phyloP scores from a whole-genome alignment of 37 sponge, comb jelly and placozoan genomes.

The Hormiphora californensis region DNA sequence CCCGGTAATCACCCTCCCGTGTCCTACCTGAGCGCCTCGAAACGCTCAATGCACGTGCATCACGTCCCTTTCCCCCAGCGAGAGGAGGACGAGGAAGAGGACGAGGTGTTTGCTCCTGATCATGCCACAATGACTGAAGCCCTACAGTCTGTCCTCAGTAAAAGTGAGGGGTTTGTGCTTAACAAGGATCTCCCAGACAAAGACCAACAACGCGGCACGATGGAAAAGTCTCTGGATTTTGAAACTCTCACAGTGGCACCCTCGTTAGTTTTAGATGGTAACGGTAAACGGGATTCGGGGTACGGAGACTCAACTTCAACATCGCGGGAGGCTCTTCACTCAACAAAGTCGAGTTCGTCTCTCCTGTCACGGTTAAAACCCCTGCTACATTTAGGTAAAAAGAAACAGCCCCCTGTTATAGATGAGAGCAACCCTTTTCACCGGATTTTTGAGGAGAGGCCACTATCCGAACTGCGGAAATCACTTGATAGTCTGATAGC shows the following conservation, averaged over 20 bases:
- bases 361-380: slow-evolving; percentile 18
- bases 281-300: slow-evolving; percentile 37
- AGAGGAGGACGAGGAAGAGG: too few relatives aligned
- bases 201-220: too few relatives aligned
- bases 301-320: slow-evolving; percentile 44
- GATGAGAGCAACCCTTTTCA: slow-evolving; percentile 20
- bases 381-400: not conserved
- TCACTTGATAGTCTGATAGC: slow-evolving; percentile 16
- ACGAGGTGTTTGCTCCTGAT: too few relatives aligned
- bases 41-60: slow-evolving; percentile 34
- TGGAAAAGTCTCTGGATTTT: too few relatives aligned
- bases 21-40: not conserved
- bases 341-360: not conserved
- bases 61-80: slow-evolving; percentile 42
- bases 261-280: too few relatives aligned
- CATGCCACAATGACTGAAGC: slow-evolving; percentile 14
- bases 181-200: too few relatives aligned
- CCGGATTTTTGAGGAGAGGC: slow-evolving; percentile 24
- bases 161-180: slow-evolving; percentile 12
- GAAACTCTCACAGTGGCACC: too few relatives aligned
- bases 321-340: not conserved
- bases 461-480: slow-evolving; percentile 18
- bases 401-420: not conserved
- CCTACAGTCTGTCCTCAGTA: not conserved
- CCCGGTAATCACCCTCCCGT: slow-evolving; percentile 49